phyloP scores from a whole-genome alignment of 1,140 invertebrate genomes.

The Heliothis subflexa region DNA sequence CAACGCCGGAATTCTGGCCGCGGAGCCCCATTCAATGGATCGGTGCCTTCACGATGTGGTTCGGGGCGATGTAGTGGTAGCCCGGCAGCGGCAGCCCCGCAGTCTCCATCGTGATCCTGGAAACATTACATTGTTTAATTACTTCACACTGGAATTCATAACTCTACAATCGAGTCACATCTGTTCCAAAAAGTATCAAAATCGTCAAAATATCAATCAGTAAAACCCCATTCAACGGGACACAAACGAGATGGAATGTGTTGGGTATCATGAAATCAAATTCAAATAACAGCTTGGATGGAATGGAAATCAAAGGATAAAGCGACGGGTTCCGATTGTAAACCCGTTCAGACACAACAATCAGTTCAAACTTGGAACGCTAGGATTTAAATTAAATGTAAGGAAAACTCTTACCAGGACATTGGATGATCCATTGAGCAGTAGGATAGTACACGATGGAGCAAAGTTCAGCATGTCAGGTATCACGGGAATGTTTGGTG shows the following conservation, averaged over 20 bases:
- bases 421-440: constrained; percentile 82
- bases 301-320: constrained; percentile 43
- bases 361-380: constrained; percentile 61
- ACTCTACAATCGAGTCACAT: constrained; percentile 65
- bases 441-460: constrained; percentile 82
- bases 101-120: constrained; percentile 97
- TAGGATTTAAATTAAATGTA: constrained; percentile 81
- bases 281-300: constrained; percentile 40
- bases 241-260: constrained; percentile 23
- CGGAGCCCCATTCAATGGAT: constrained; percentile 91
- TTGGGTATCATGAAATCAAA: constrained; percentile 23
- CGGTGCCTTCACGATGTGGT: constrained; percentile 96
- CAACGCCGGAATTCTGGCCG: constrained; percentile 66
- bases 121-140: constrained; percentile 55
- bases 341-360: constrained; percentile 20
- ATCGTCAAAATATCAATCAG: constrained; percentile 22
- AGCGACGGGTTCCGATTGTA: constrained; percentile 19
- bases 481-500: constrained; percentile 79
- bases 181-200: constrained; percentile 1
- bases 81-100: constrained; percentile 94
- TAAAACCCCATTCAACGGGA: constrained; percentile 36
- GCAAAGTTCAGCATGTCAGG: constrained; percentile 75
- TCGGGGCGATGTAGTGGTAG: constrained; percentile 96
- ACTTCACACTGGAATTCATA: not conserved
- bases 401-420: constrained; percentile 84